phyloP scores from a whole-genome alignment of 2,113 vertebrate species.

The Aix galericulata region DNA sequence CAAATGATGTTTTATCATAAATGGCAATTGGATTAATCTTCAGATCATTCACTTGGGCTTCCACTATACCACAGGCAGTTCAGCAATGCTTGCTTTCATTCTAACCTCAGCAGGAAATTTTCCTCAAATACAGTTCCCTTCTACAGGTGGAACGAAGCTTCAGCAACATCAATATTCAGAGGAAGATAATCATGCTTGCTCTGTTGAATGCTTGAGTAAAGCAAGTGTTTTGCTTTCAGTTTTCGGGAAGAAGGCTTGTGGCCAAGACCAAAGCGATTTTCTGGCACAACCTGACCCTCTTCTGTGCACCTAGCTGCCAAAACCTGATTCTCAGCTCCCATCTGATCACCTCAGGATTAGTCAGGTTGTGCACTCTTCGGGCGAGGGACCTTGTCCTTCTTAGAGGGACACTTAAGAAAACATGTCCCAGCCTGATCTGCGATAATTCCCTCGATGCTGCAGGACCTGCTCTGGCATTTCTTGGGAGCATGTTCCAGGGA shows the following conservation, averaged over 20 bases:
- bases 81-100: fast-evolving
- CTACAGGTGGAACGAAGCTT: background rate
- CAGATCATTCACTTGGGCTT: fast-evolving
- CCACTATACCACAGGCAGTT: background rate
- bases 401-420: background rate
- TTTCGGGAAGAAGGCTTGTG: fast-evolving
- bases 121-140: background rate
- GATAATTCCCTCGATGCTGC: background rate
- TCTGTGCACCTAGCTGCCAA: background rate
- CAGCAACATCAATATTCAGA: no score
- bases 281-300: background rate
- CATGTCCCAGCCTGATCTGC: fast-evolving
- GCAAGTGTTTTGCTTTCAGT: fast-evolving
- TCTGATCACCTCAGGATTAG: fast-evolving
- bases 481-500: background rate
- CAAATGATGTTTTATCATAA: fast-evolving
- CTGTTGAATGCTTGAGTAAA: background rate
- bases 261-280: background rate
- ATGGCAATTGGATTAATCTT: fast-evolving
- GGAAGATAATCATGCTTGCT: fast-evolving
- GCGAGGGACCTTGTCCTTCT: background rate
- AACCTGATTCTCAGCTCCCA: fast-evolving
- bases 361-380: background rate
- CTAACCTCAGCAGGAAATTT: background rate
- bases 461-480: background rate